These are phyloP conservation scores for Isoperla grammatica DNA, from an alignment of 2,888 invertebrate genomes.

Conservation along the genomic window DNA sequence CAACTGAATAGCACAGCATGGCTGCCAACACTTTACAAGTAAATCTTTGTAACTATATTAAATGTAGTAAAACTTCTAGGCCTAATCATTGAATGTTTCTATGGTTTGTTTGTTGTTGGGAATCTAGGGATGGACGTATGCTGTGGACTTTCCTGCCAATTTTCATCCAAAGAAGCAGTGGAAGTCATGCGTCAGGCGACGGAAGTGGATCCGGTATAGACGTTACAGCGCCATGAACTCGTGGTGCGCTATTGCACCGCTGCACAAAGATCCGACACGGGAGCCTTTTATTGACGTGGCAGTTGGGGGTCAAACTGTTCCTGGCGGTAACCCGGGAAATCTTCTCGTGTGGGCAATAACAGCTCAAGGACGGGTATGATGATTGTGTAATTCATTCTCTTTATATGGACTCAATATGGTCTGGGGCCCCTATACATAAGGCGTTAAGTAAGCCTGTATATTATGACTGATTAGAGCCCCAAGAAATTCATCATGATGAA, in stretches of 20 bases:
- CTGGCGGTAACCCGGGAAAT: constrained; percentile 66
- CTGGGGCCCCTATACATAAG: too few relatives aligned
- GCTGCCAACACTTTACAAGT: too few relatives aligned
- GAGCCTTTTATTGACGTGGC: constrained; percentile 91
- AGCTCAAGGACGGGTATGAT: constrained; percentile 71
- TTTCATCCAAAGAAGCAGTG: constrained; percentile 76
- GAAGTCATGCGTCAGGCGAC: constrained; percentile 83
- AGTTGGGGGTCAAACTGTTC: constrained; percentile 77
- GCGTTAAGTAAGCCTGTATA: too few relatives aligned
- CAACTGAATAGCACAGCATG: too few relatives aligned
- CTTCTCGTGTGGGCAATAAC: constrained; percentile 91
- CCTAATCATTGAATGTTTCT: too few relatives aligned
- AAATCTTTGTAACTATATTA: too few relatives aligned
- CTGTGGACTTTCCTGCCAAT: constrained; percentile 82
- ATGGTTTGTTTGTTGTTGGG: too few relatives aligned
- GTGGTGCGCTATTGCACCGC: constrained; percentile 87
- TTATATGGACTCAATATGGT: too few relatives aligned
- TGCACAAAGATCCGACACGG: constrained; percentile 84
- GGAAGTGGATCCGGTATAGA: constrained; percentile 85
- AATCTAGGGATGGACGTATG: constrained; percentile 78
- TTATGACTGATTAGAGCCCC: too few relatives aligned
- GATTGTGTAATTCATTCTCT: too few relatives aligned
- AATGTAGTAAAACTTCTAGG: too few relatives aligned
- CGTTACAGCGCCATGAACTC: constrained; percentile 85
- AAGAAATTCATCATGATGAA: too few relatives aligned